A percentile compares a stretch with the other conserved stretches of the same genome.
These are phyloP conservation scores for Miichthys miiuy DNA, from an alignment of 2,797 vertebrate species.

Conservation along the genomic window DNA sequence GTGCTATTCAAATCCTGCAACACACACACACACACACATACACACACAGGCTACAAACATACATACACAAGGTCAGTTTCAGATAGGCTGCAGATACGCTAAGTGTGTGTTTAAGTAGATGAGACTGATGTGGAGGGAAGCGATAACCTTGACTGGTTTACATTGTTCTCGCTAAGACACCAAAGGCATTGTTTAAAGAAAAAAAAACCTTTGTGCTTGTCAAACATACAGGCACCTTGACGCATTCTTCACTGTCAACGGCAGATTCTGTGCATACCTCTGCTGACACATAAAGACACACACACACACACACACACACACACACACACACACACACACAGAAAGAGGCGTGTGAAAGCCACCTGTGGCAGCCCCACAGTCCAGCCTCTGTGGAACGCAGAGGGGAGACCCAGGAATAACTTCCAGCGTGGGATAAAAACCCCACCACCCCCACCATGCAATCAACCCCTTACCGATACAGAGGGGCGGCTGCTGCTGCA, in stretches of 20 bases:
- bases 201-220: slow-evolving; percentile 37
- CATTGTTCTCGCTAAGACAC: slow-evolving; percentile 58
- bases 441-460: not conserved
- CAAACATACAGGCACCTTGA: slow-evolving; percentile 66
- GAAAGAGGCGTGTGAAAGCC: slow-evolving; percentile 71
- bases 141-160: slow-evolving; percentile 43
- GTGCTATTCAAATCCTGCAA: slow-evolving; percentile 49
- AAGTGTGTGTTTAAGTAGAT: slow-evolving; percentile 56
- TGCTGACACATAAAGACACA: slow-evolving; percentile 21
- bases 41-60: slow-evolving; percentile 1
- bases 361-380: slow-evolving; percentile 72
- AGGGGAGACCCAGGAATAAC: slow-evolving; percentile 78
- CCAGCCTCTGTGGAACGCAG: slow-evolving; percentile 56
- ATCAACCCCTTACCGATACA: slow-evolving; percentile 52
- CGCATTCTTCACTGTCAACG: slow-evolving; percentile 74
- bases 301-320: slow-evolving; percentile 1
- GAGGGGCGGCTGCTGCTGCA: not conserved
- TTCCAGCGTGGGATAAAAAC: slow-evolving; percentile 69
- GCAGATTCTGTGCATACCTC: slow-evolving; percentile 73
- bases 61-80: slow-evolving; percentile 43
- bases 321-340: slow-evolving; percentile 8
- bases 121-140: slow-evolving; percentile 34
- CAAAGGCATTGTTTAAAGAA: slow-evolving; percentile 62
- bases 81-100: slow-evolving; percentile 39
- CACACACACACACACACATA: slow-evolving; percentile 13